Evolutionary conservation across 2,888 invertebrate genomes (phyloP), one percentile per base, ranked within the genome.

Genomic region (Ischnus inquisitorius): DNA sequence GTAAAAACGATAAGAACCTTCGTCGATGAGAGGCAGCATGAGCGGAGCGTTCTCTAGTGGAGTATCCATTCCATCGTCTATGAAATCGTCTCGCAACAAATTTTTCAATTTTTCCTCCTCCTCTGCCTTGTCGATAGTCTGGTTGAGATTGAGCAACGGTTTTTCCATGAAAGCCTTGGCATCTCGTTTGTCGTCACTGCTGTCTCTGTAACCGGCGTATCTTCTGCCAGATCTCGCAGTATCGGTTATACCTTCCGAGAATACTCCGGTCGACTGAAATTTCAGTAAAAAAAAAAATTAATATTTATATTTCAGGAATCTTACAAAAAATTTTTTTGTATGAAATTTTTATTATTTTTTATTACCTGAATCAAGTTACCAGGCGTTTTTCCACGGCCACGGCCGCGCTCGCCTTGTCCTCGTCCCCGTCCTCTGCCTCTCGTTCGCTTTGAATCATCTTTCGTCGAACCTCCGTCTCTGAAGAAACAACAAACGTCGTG

Each of bases 81-180:
- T 87, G 74, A 93, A 93, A 88, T 94, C 93, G 88, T 94, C 93
- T 78, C 90, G 90, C 10, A 94, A 87, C n/a, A 94, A 81, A 5
- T 88, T 67, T 64, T 91, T 91, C 19, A 94, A 83, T 83, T 90
- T 92, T 79, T 89, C 89, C 41, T 93, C 93, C 79, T 93, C 92
- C 34, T 92, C 92, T 5, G 85, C 88, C 86, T 93, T 93, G 82
- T 93, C 87, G 28, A 92, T 72, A 22, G 85, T 90, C 39, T 89
- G 88, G 84, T 92, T 89, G 46, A 91, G 87, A 72, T 92, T 89
- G 54, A 93, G 86, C 88, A 91, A 90, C 62, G 92, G 91, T 75
- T 88, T 92, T 74, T 91, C 92, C 46, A 92, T 80, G 8, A 67
- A 34, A n/a, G 84, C 25, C 68, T 82, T 83, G 16, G 86, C 0